Base-by-base conservation (phyloP, 1,140 invertebrate species). In the Oscheius sp. region DNA sequence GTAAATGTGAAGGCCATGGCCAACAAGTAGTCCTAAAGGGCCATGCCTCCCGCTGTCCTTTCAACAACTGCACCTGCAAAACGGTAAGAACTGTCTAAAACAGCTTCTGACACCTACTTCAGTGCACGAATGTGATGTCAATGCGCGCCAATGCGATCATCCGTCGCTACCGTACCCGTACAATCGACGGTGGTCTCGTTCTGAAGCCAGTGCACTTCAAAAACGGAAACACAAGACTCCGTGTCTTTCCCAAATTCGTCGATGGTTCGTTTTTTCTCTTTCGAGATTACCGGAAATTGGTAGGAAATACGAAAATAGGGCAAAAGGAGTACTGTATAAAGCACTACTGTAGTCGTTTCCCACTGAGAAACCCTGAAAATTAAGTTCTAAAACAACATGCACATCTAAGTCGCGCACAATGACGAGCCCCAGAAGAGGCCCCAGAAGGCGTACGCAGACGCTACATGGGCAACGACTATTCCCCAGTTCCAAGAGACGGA, bases 141-240 rank as follows among this genome's bases (percentile, higher is more conserved):
- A 81, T 83, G 81, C 49, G 81, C 26, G 81, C 81, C 4, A 83
- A 83, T 65, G 81, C 81, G 3, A 83, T 83, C 63, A 83, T 83
- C 52, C 46, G 81, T 10, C 72, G 81, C 32, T 82, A 83, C 52
- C 74, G 81, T 28, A 85, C 81, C 13, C 62, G 81, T 32, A 85
- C 81, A 28, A 65, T 76, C 18, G 81, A 83, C 31, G 83, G 81
- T 49, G 81, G 81, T 7, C 61, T 83, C n/a, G 81, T 83, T 1
- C 49, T 83, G 26, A 83, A 83, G 52, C 81, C 81, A 7, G 81
- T 83, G 13, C 81, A 83, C 59, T 83, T 83, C 42, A 83, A 83
- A 36, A 83, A 83, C 73, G 81, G 81, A 42, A 83, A 83, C 70
- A 83, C 81, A 10, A 70, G 77, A 26, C 68, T 83, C 23, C 63